These are phyloP conservation scores for Clarias platycephalus DNA, from an alignment of 2,797 vertebrate species.

Conservation along the genomic window DNA sequence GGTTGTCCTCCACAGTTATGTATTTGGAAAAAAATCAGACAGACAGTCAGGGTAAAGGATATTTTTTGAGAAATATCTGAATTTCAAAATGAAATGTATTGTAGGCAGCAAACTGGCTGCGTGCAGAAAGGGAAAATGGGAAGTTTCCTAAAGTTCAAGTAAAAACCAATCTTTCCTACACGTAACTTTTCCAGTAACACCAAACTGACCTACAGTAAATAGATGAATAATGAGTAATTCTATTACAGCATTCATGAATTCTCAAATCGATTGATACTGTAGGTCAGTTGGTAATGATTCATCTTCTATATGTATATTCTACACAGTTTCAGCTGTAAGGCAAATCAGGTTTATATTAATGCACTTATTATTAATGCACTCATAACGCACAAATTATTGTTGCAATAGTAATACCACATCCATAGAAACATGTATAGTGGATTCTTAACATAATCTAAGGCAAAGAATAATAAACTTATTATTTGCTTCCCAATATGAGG, in stretches of 20 bases:
- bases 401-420: not conserved
- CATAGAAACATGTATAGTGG: not conserved
- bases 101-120: conserved; percentile 4
- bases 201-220: not conserved
- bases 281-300: not conserved
- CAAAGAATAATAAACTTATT: not conserved
- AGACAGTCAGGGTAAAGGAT: not conserved
- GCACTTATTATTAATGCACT: too few species aligned
- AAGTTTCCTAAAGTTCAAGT: not conserved
- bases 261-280: too few species aligned
- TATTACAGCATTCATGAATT: not conserved
- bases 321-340: not conserved
- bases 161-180: not conserved
- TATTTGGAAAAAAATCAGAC: not conserved
- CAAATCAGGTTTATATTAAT: not conserved
- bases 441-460: not conserved
- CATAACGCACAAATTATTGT: not conserved
- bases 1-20: not conserved
- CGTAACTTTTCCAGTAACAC: not conserved
- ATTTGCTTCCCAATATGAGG: too few species aligned
- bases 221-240: not conserved
- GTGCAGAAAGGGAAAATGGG: conserved; percentile 9
- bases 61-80: not conserved
- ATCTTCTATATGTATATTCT: not conserved
- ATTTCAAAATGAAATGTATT: not conserved